phyloP scores from a whole-genome alignment of 2,888 invertebrate genomes.

The Chrysolina haemoptera region DNA sequence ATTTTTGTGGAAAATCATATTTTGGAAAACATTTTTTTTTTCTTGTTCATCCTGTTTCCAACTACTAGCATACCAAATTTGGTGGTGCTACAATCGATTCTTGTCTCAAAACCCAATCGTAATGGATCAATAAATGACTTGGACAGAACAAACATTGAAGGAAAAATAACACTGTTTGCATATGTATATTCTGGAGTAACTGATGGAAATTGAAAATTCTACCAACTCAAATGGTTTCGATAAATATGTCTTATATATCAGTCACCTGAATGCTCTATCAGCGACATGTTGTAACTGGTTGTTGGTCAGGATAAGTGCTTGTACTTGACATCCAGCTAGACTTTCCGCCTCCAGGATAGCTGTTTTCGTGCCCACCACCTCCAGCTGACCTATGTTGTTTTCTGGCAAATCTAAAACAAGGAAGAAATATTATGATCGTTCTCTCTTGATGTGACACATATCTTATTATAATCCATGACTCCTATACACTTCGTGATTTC shows the following conservation, averaged over 20 bases:
- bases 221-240: neutral
- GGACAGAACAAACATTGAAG: too few relatives aligned
- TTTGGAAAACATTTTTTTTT: too few relatives aligned
- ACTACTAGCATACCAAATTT: too few relatives aligned
- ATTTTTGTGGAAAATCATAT: too few relatives aligned
- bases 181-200: too few relatives aligned
- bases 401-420: slow-evolving; percentile 82
- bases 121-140: too few relatives aligned
- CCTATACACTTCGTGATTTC: too few relatives aligned
- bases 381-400: slow-evolving; percentile 85
- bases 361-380: slow-evolving; percentile 86
- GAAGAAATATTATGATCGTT: neutral
- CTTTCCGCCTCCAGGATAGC: slow-evolving; percentile 87
- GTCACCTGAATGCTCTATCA: slow-evolving; percentile 83
- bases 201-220: neutral
- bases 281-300: slow-evolving; percentile 87
- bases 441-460: neutral
- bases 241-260: neutral
- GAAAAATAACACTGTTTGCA: too few relatives aligned
- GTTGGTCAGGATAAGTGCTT: slow-evolving; percentile 87
- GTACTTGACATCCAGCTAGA: slow-evolving; percentile 81
- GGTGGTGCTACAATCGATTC: too few relatives aligned
- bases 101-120: too few relatives aligned
- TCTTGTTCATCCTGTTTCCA: too few relatives aligned
- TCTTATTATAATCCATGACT: too few relatives aligned